A percentile compares a stretch with the other conserved stretches of the same genome.
phyloP scores from a whole-genome alignment of 2,113 vertebrate species.

The Elaphurus davidianus region DNA sequence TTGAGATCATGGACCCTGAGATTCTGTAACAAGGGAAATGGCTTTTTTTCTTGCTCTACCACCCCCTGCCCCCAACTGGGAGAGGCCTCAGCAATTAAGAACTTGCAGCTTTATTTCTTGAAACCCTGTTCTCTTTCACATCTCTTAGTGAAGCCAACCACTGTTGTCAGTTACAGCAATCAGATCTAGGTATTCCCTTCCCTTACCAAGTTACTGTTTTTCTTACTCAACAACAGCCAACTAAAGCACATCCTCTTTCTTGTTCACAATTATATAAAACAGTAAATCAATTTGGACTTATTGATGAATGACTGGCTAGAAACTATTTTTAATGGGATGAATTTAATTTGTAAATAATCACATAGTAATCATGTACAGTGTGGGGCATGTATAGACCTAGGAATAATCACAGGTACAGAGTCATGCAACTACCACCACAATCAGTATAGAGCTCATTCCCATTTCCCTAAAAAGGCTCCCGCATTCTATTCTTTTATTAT shows the following conservation, averaged over 20 bases:
- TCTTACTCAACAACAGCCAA: not conserved
- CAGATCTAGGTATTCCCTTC: not conserved
- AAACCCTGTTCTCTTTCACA: not conserved
- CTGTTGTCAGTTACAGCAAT: not conserved
- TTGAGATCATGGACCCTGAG: not conserved
- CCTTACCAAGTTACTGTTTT: not conserved
- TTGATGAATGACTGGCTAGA: not conserved
- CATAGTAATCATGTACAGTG: not conserved
- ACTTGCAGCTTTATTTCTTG: not conserved
- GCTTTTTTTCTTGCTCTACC: not conserved
- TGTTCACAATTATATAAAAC: not conserved
- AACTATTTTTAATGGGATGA: not conserved
- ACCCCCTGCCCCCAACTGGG: rapidly evolving
- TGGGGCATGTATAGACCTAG: not conserved
- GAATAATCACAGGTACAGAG: not conserved
- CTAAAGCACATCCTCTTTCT: not conserved
- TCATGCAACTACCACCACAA: not conserved
- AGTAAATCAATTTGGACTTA: not conserved
- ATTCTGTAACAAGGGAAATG: not conserved
- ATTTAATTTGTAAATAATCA: not conserved
- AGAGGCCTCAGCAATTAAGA: not conserved
- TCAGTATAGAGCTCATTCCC: not conserved
- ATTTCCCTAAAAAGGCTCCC: not conserved
- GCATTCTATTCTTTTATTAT: not conserved
- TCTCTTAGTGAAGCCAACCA: not conserved